Conservation (phyloP, 92 coral and sea anemone genomes). For the Epizoanthus stellaris region DNA sequence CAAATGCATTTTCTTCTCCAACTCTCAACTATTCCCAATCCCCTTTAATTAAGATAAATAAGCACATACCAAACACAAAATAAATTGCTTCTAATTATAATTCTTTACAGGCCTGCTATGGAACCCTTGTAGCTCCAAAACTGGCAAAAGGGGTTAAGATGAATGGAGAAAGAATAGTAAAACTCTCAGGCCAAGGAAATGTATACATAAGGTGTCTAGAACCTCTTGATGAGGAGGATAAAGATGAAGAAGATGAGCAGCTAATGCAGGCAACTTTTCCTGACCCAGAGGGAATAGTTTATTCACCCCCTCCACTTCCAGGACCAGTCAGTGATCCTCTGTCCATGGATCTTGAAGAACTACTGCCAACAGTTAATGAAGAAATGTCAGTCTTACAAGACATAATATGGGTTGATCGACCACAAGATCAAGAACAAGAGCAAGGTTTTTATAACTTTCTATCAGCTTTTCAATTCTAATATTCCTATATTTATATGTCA, state of each 20-base stretch:
- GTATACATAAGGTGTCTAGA: conserved; percentile 27
- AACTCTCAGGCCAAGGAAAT: conserved; percentile 21
- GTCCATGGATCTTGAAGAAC: not conserved
- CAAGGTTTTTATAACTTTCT: too few relatives aligned
- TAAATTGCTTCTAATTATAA: too few relatives aligned
- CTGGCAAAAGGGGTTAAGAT: conserved; percentile 10
- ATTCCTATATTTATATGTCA: too few relatives aligned
- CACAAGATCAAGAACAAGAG: too few relatives aligned
- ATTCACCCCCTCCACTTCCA: not conserved
- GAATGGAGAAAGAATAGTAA: conserved; percentile 18
- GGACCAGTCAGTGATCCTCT: not conserved
- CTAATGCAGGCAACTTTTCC: not conserved
- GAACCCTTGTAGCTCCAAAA: not conserved
- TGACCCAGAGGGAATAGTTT: not conserved
- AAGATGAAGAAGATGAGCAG: conserved; percentile 14
- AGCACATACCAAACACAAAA: too few relatives aligned
- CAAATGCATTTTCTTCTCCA: too few relatives aligned
- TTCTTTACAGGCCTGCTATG: too few relatives aligned
- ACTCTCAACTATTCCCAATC: too few relatives aligned
- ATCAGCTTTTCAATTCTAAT: too few relatives aligned
- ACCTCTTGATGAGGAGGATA: conserved; percentile 15
- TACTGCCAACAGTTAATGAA: not conserved
- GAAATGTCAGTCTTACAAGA: not conserved
- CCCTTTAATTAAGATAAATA: too few relatives aligned
- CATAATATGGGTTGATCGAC: not conserved